Evolutionary conservation across 2,113 vertebrate species (phyloP).

Genomic region (Tragelaphus imberbis): DNA sequence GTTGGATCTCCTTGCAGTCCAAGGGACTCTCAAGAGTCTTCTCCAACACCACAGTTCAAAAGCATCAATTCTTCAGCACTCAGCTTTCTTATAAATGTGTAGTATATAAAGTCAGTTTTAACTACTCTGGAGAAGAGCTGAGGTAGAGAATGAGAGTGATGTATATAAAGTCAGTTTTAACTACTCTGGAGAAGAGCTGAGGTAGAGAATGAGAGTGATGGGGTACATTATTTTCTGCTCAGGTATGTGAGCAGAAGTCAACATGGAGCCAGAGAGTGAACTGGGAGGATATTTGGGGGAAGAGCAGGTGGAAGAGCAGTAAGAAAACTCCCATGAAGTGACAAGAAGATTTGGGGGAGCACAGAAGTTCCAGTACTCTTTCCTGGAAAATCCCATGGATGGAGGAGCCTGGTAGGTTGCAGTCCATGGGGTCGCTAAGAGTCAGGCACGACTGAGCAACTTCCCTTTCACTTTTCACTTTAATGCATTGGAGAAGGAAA

Average conservation of each 20-base stretch:
- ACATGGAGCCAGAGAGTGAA: neutral
- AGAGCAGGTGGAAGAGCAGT: neutral
- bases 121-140: neutral
- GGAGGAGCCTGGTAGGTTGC: no score
- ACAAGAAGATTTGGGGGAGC: neutral
- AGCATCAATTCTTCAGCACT: no score
- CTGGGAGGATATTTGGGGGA: neutral
- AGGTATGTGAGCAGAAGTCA: neutral
- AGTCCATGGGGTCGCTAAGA: no score
- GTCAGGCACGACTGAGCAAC: no score
- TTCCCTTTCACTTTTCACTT: no score
- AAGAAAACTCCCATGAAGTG: neutral
- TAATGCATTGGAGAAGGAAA: no score
- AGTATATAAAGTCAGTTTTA: neutral
- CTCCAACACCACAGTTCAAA: no score
- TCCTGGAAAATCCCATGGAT: no score
- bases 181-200: neutral
- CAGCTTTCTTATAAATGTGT: neutral
- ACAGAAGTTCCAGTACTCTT: fast-evolving
- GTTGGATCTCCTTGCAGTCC: no score
- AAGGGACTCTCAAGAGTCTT: no score
- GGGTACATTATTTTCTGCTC: neutral
- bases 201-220: neutral
- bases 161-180: neutral
- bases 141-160: neutral